Evolutionary conservation across 2,888 invertebrate species (phyloP).

Genomic region (Oithona nana): DNA sequence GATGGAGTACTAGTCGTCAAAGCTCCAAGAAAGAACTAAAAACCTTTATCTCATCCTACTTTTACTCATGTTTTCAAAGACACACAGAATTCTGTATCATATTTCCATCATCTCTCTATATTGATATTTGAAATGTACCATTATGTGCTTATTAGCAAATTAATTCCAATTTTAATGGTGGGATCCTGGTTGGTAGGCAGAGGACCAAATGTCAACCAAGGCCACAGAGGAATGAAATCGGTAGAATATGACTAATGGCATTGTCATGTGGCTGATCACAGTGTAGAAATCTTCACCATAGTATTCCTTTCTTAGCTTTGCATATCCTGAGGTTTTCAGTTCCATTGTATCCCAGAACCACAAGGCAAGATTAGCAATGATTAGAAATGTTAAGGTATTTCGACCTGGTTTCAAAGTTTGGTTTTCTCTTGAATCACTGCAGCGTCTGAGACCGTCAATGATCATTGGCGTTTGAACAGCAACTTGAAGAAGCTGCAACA

Average conservation of each 20-base stretch:
- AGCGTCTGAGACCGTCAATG: slow-evolving; percentile 6
- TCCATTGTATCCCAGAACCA: slow-evolving; percentile 56
- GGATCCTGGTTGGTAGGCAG: slow-evolving; percentile 3
- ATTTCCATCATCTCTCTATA: too few species aligned
- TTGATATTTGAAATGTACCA: too few species aligned
- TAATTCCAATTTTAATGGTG: not conserved
- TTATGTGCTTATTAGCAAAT: not conserved
- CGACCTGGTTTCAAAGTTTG: slow-evolving; percentile 32
- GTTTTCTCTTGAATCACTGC: not conserved
- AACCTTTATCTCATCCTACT: not conserved
- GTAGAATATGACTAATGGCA: slow-evolving; percentile 82
- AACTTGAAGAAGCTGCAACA: slow-evolving; percentile 1
- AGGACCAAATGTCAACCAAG: slow-evolving; percentile 10
- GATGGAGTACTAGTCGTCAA: slow-evolving; percentile 16
- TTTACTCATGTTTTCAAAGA: too few species aligned
- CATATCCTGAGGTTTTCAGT: slow-evolving; percentile 36
- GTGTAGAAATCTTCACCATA: slow-evolving; percentile 52
- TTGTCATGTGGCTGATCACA: slow-evolving; percentile 47
- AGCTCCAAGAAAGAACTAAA: slow-evolving; percentile 13
- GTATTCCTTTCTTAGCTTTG: slow-evolving; percentile 40
- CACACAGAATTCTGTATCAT: too few species aligned
- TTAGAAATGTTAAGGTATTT: slow-evolving; percentile 51
- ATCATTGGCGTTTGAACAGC: slow-evolving; percentile 9
- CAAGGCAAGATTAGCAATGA: slow-evolving; percentile 52
- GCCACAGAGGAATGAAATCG: slow-evolving; percentile 24